Conservation (phyloP, 2,888 invertebrate genomes). For the Parascotia fuliginaria region DNA sequence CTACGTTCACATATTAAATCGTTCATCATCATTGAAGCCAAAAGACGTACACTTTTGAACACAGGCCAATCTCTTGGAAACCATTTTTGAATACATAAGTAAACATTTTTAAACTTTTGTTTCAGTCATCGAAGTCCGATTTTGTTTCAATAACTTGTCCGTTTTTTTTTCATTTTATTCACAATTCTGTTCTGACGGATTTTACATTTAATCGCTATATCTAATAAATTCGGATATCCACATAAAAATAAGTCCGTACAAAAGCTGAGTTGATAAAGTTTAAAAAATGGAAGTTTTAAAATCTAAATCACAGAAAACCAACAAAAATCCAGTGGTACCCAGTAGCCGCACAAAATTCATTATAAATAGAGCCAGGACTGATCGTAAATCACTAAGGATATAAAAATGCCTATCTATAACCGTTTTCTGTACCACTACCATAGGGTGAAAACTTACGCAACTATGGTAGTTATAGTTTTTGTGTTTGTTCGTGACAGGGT, state of each 20-base stretch:
- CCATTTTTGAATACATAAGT: too few species aligned
- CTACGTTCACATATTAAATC: too few species aligned
- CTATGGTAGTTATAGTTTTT: slow-evolving; percentile 3
- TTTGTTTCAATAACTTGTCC: too few species aligned
- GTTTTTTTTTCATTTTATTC: too few species aligned
- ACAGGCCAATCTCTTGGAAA: too few species aligned
- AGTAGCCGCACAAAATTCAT: slow-evolving; percentile 34
- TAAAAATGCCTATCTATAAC: slow-evolving; percentile 51
- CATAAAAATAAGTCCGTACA: slow-evolving; percentile 9
- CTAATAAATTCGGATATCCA: background rate
- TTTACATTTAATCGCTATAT: background rate
- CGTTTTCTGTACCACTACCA: slow-evolving; percentile 25
- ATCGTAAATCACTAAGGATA: slow-evolving; percentile 46
- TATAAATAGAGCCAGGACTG: slow-evolving; percentile 39
- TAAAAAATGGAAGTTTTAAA: slow-evolving; percentile 26
- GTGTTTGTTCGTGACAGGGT: too few species aligned
- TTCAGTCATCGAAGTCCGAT: too few species aligned
- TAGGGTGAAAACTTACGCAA: slow-evolving; percentile 15
- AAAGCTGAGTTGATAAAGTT: slow-evolving; percentile 11
- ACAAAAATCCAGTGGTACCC: slow-evolving; percentile 33
- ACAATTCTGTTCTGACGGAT: background rate
- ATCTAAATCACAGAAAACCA: slow-evolving; percentile 40
- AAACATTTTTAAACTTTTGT: too few species aligned
- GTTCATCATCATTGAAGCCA: too few species aligned
- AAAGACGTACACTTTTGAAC: too few species aligned